Evolutionary conservation across 2,797 vertebrate species (phyloP).

Genomic region (Chrosomus eos): DNA sequence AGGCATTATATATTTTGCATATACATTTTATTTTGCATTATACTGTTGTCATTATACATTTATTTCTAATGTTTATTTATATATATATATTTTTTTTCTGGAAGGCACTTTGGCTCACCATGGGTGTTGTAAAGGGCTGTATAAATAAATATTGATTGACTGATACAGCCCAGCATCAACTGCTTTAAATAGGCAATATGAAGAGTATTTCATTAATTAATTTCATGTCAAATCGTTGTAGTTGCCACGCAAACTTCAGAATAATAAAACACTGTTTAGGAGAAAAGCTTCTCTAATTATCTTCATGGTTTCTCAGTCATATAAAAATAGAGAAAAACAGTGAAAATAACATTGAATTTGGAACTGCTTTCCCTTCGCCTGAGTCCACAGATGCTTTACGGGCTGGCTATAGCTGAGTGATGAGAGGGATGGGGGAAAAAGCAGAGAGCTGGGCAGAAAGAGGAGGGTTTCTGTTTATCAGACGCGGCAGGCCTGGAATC

Average conservation of each 20-base stretch:
- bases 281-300: constrained; percentile 12
- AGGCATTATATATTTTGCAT: no score
- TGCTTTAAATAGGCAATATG: neutral
- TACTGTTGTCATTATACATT: no score
- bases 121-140: no score
- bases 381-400: constrained; percentile 42
- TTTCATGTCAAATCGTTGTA: neutral
- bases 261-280: neutral
- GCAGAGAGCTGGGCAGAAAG: constrained; percentile 70
- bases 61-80: no score
- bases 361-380: constrained; percentile 56
- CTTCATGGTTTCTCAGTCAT: constrained; percentile 44
- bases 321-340: constrained; percentile 58
- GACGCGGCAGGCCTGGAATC: constrained; percentile 73
- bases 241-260: neutral
- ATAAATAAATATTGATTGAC: no score
- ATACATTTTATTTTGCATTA: no score
- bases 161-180: no score
- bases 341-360: constrained; percentile 60
- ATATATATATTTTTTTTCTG: no score
- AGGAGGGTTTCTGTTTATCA: constrained; percentile 76
- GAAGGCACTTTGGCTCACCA: no score
- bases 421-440: constrained; percentile 68
- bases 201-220: neutral
- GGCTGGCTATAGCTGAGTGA: constrained; percentile 25